Conservation (phyloP, 2,113 vertebrate genomes). For the Laterallus jamaicensis region DNA sequence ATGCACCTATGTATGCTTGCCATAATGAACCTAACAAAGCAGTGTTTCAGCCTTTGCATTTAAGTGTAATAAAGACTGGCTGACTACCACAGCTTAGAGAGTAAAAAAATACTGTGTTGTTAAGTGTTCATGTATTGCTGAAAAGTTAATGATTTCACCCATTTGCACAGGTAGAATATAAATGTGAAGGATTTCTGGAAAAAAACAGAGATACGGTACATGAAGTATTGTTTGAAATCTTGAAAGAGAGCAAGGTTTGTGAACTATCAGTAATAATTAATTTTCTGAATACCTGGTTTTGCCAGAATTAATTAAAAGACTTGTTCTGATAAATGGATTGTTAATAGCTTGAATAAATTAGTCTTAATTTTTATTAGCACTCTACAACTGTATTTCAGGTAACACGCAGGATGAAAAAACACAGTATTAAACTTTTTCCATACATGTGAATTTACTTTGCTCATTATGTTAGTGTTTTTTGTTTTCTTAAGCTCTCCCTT, state of each 20-base stretch:
- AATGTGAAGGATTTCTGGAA: conserved; percentile 93
- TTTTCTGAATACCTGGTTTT: not conserved
- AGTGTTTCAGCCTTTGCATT: not conserved
- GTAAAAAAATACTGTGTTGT: not conserved
- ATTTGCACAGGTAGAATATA: conserved; percentile 89
- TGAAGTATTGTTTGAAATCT: conserved; percentile 86
- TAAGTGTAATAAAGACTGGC: not conserved
- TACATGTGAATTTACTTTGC: not conserved
- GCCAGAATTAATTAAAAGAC: not conserved
- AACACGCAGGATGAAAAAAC: not conserved
- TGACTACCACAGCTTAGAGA: not conserved
- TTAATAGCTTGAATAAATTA: not conserved
- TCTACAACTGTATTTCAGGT: not conserved
- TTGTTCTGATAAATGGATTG: not conserved
- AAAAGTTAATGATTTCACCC: not conserved
- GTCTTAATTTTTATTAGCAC: not conserved
- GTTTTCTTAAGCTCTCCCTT: not conserved
- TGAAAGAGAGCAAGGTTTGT: conserved; percentile 91
- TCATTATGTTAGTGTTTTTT: not conserved
- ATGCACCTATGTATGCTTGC: not conserved
- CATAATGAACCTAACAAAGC: not conserved
- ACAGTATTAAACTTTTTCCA: not conserved
- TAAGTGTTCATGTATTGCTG: not conserved
- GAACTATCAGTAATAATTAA: not conserved
- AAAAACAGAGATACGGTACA: conserved; percentile 96